Base-by-base conservation (phyloP, 2,113 vertebrate species). In the Apodemus sylvaticus region DNA sequence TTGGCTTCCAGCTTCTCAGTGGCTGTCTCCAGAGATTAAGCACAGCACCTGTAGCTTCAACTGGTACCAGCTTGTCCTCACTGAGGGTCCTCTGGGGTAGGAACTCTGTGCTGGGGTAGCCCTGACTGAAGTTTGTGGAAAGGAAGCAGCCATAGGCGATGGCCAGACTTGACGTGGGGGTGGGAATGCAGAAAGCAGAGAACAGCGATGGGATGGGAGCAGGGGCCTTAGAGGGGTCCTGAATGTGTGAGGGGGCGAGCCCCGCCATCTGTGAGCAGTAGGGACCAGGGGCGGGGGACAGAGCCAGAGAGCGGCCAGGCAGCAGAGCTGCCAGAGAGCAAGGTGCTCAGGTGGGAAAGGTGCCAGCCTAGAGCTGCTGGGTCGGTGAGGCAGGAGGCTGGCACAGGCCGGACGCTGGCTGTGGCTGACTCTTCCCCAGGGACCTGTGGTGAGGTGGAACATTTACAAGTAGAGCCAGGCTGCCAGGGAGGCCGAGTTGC, bases 11-110 rank as follows among this genome's bases (percentile, higher is more conserved):
- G 97, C 97, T 98, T 97, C 98, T 98, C 98, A 98, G 98, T 96
- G 95, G 92, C 99, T 99, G 98, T 98, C 98, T 96, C 98, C 97
- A 39, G 98, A 98, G 98, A 98, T 99, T 98, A 98, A 98, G 98
- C 98, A 90, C 97, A 97, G 81, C 95, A 98, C 96, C 94, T 78
- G 93, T 96, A 96, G 98, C 98, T 98, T 98, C 98, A 98, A 99
- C 98, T 98, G 96, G 97, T 97, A 98, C 99, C 98, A 97, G 26
- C 60, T 74, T 48, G 70, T 93, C 95, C 90, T 96, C 12, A 29
- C 70, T 20, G 53, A 10, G 11, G 48, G 64, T 74, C 53, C 36
- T 62, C 39, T 3, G 60, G 76, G 55, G 71, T 68, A 29, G 66
- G 66, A 51, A 5, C 68, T 16, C 45, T 29, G 83, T 26, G 17